Evolutionary conservation across 2,113 vertebrate genomes (phyloP).

Genomic region (Poeciliopsis occidentalis): DNA sequence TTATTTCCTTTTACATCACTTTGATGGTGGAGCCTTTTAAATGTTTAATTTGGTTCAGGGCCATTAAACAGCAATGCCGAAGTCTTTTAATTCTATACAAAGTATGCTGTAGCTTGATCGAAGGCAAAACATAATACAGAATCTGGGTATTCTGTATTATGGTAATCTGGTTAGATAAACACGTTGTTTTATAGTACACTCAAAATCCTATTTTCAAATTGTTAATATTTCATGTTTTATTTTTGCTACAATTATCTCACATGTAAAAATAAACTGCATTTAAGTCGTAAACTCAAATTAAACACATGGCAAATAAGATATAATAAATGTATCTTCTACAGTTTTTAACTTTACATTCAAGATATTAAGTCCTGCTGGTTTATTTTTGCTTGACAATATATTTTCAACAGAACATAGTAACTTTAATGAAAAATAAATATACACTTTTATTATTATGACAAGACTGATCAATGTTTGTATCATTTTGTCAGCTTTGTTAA

Average conservation of each 20-base stretch:
- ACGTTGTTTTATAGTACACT: too few species aligned
- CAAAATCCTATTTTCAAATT: too few species aligned
- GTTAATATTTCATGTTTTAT: too few species aligned
- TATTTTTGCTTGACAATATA: not conserved
- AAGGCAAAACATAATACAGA: not conserved
- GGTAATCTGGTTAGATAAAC: not conserved
- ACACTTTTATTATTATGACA: not conserved
- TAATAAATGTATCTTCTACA: not conserved
- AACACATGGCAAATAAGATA: not conserved
- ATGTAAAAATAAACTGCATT: too few species aligned
- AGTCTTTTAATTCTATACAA: conserved; percentile 67
- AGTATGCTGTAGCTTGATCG: conserved; percentile 41
- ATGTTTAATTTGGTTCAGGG: conserved; percentile 72
- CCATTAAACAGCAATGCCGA: conserved; percentile 71
- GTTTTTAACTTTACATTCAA: not conserved
- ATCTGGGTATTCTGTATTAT: conserved; percentile 24
- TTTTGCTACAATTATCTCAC: too few species aligned
- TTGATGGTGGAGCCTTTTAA: conserved; percentile 67
- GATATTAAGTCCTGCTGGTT: not conserved
- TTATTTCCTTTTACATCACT: conserved; percentile 64
- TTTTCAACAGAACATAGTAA: not conserved
- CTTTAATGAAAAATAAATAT: not conserved
- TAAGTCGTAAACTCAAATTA: not conserved
- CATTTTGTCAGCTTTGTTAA: not conserved
- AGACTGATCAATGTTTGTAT: too few species aligned